Evolutionary conservation across 2,113 vertebrate genomes (phyloP).

Genomic region (Macheiramphus alcinus): DNA sequence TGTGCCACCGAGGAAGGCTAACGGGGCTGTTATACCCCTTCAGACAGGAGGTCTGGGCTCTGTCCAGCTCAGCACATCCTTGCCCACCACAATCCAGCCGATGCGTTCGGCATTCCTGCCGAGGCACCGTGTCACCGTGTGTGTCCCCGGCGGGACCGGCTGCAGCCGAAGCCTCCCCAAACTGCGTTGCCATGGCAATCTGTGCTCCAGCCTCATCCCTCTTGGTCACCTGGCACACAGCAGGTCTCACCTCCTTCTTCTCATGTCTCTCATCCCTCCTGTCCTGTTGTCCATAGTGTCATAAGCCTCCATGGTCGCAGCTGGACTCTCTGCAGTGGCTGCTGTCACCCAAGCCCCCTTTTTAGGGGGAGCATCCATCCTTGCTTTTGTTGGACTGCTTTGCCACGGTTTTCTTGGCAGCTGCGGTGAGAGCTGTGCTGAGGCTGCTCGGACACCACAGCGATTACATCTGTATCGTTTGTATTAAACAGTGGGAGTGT

Average conservation of each 20-base stretch:
- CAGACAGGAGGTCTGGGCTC: background rate
- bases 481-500: background rate
- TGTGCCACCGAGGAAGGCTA: fast-evolving
- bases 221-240: background rate
- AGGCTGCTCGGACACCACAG: background rate
- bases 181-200: background rate
- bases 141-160: fast-evolving
- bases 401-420: background rate
- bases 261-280: background rate
- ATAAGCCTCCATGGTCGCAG: background rate
- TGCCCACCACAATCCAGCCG: fast-evolving
- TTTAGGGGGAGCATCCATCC: background rate
- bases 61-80: background rate
- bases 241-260: background rate
- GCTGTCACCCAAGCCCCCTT: background rate
- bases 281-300: fast-evolving
- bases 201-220: background rate
- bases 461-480: background rate
- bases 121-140: background rate
- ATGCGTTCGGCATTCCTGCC: fast-evolving
- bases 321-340: background rate
- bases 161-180: background rate
- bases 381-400: background rate
- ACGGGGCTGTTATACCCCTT: background rate
- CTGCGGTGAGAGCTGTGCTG: background rate